phyloP scores from a whole-genome alignment of 1,140 invertebrate genomes.

The Varroa destructor region DNA sequence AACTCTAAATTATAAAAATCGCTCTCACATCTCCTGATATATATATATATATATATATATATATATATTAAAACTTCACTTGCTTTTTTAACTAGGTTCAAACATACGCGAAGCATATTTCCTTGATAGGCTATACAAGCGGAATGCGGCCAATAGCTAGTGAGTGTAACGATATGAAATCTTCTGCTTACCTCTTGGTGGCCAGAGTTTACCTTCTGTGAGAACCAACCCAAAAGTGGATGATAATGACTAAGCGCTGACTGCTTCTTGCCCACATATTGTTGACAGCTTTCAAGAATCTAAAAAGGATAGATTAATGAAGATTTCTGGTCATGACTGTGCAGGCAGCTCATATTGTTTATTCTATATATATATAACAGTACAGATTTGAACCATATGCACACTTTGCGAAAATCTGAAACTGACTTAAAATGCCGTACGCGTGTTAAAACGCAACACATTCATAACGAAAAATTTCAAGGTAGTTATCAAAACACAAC shows the following conservation, averaged over 20 bases:
- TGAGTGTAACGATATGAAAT: not conserved
- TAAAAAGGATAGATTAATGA: constrained; percentile 39
- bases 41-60: constrained; percentile 13
- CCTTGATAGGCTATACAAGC: not conserved
- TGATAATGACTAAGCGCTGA: constrained; percentile 90
- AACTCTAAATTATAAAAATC: no score
- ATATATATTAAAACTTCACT: not conserved
- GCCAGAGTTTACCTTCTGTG: constrained; percentile 60
- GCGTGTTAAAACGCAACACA: no score
- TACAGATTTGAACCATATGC: no score
- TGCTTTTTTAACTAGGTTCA: not conserved
- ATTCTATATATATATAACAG: no score
- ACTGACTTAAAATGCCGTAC: no score
- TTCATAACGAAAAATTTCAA: no score
- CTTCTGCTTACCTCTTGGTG: constrained; percentile 32
- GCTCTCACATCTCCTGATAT: not conserved
- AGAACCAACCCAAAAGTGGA: constrained; percentile 92
- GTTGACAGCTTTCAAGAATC: constrained; percentile 68
- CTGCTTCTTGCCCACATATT: constrained; percentile 68
- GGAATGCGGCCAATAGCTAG: constrained; percentile 27
- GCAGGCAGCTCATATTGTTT: no score
- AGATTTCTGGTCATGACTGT: constrained; percentile 6
- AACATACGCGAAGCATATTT: not conserved
- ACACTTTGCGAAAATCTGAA: no score
- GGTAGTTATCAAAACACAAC: no score